Evolutionary conservation across 1,140 invertebrate species (phyloP), one percentile per base, ranked within the genome.

Genomic region (Drosophila bocki): DNA sequence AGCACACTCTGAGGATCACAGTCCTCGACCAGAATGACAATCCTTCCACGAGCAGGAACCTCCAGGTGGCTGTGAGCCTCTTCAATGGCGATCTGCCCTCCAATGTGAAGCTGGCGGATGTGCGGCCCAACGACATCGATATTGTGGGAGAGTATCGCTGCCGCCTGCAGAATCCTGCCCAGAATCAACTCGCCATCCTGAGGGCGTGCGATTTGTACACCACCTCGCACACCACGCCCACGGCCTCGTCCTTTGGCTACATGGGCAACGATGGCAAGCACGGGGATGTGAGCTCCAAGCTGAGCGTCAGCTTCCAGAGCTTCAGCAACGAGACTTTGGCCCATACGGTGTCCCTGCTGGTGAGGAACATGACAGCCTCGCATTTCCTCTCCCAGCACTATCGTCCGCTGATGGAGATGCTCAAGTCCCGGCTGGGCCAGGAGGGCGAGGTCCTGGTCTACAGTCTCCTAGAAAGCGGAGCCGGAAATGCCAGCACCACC

Each of bases 11-110:
- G 17, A 95, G 94, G 11, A 95, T 99, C 26, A 94, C 95, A 44
- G 95, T 99, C 4, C 91, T 96, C 7, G 98, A 99, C 93, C 96
- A 97, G 92, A 99, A 99, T 93, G 98, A 99, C 88, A 98, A 96
- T 90, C 97, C 98, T 7, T 98, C 98, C 0, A 95, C 95, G 15
- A 94, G 97, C 9, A 94, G 98, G 77, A 96, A 96, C 19, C 96
- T 97, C 2, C 96, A 97, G 76, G 94, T 99, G 22, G 93, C 97
- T 29, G 95, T 99, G 8, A 95, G 97, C 88, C 94, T 96, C 0
- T 96, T 97, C 75, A 96, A 97, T 82, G 95, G 95, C 53, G 94
- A 94, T 54, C 95, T 94, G 78, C 96, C 96, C 0, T 80, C 94
- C 22, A 97, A 97, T 44, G 69, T 63, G 0, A 97, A 97, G 93